Evolutionary conservation across 2,113 vertebrate species (phyloP).

Genomic region (Stegostoma tigrinum): DNA sequence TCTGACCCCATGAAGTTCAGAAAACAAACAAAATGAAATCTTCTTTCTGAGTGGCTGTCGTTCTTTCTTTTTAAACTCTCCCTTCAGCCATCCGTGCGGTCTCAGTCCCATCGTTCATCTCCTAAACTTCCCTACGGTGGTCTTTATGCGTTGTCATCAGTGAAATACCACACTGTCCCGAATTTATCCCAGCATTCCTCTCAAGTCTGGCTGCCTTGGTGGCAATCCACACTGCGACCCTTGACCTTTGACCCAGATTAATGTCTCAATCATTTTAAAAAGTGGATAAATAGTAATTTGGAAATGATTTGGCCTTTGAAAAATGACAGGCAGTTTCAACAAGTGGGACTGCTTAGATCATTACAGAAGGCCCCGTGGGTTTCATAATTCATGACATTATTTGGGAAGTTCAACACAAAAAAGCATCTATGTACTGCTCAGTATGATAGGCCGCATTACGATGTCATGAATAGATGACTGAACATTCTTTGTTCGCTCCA

Average conservation of each 20-base stretch:
- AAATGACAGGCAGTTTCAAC: background rate
- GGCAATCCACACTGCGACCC: background rate
- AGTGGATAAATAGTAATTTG: background rate
- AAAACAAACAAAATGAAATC: background rate
- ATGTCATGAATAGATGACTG: slow-evolving; percentile 24
- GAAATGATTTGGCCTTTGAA: background rate
- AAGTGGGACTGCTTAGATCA: background rate
- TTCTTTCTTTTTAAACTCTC: background rate
- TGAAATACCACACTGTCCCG: background rate
- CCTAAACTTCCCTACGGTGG: background rate
- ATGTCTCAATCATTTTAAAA: background rate
- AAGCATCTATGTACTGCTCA: slow-evolving; percentile 7
- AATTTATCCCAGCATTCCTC: background rate
- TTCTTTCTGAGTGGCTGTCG: background rate
- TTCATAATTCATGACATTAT: slow-evolving; percentile 25
- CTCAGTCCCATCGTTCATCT: too few species aligned
- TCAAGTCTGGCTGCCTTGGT: background rate
- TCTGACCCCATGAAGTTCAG: background rate
- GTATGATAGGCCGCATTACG: background rate
- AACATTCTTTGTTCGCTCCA: background rate
- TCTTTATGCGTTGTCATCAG: background rate
- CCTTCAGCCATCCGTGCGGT: too few species aligned
- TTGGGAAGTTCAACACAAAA: slow-evolving; percentile 5
- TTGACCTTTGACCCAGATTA: background rate
- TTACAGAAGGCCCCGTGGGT: slow-evolving; percentile 1